Percentiles rank a stretch among this genome's conserved stretches.
Evolutionary conservation across 2,888 invertebrate genomes (phyloP).

Genomic region (Lymantria monacha): DNA sequence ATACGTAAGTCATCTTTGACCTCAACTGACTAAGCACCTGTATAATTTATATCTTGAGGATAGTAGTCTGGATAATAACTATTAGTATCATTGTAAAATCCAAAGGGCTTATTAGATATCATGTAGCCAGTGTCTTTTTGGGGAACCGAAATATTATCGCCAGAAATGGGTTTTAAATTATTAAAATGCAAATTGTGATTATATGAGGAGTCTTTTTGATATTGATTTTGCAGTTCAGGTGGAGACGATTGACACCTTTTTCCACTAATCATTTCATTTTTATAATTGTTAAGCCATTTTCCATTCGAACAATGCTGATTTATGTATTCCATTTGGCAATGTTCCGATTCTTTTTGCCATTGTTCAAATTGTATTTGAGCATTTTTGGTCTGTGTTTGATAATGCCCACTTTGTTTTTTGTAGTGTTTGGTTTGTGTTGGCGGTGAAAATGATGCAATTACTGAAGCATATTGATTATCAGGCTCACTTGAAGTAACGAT

Average conservation of each 20-base stretch:
- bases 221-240: not conserved
- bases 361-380: too few relatives aligned
- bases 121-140: slow-evolving; percentile 1
- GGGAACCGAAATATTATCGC: not conserved
- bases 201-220: not conserved
- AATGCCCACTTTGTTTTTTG: not conserved
- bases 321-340: not conserved
- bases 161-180: not conserved
- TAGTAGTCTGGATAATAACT: slow-evolving; percentile 51
- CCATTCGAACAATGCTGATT: not conserved
- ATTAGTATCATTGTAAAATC: slow-evolving; percentile 31
- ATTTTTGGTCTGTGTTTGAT: too few relatives aligned
- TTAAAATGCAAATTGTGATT: not conserved
- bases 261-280: not conserved
- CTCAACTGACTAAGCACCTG: slow-evolving; percentile 9
- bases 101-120: not conserved
- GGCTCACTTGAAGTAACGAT: slow-evolving; percentile 35
- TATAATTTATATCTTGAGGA: slow-evolving; percentile 22
- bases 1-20: not conserved
- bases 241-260: not conserved
- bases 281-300: not conserved
- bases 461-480: slow-evolving; percentile 15
- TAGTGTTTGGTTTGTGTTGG: slow-evolving; percentile 3
- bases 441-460: slow-evolving; percentile 6
- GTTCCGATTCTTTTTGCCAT: too few relatives aligned